Conservation (phyloP, 1,140 invertebrate genomes). For the Drosophila fuyamai region DNA sequence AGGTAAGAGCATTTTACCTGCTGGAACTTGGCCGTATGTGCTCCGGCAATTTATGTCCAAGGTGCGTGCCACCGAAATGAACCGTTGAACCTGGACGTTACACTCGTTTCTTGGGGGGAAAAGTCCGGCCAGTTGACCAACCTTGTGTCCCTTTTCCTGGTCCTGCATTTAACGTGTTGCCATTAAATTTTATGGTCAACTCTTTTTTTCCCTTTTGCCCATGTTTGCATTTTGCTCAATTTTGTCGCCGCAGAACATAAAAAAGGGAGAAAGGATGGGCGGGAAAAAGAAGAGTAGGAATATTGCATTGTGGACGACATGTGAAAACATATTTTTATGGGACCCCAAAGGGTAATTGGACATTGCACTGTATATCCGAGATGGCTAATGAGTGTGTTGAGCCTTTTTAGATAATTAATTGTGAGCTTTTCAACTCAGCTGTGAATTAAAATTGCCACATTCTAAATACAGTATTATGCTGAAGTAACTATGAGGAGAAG, state of each 20-base stretch:
- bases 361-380: slow-evolving; percentile 41
- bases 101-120: slow-evolving; percentile 37
- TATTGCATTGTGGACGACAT: slow-evolving; percentile 49
- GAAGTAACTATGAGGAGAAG: neutral
- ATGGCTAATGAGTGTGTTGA: slow-evolving; percentile 55
- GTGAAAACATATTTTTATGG: slow-evolving; percentile 65
- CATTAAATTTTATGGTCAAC: slow-evolving; percentile 59
- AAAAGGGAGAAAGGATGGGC: slow-evolving; percentile 15
- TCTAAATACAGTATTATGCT: neutral
- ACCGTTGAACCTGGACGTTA: slow-evolving; percentile 46
- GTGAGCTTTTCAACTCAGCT: slow-evolving; percentile 50
- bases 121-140: slow-evolving; percentile 34
- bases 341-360: slow-evolving; percentile 55
- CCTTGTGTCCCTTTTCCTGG: slow-evolving; percentile 21
- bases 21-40: slow-evolving; percentile 48
- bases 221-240: slow-evolving; percentile 58
- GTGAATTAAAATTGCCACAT: slow-evolving; percentile 35
- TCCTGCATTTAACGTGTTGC: slow-evolving; percentile 46
- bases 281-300: slow-evolving; percentile 12
- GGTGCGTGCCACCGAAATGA: slow-evolving; percentile 57
- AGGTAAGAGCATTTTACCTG: slow-evolving; percentile 18
- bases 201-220: slow-evolving; percentile 25
- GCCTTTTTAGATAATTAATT: slow-evolving; percentile 61
- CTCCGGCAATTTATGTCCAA: slow-evolving; percentile 53
- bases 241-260: slow-evolving; percentile 54